phyloP scores from a whole-genome alignment of 2,113 vertebrate genomes.

The Ochotona curzoniae region DNA sequence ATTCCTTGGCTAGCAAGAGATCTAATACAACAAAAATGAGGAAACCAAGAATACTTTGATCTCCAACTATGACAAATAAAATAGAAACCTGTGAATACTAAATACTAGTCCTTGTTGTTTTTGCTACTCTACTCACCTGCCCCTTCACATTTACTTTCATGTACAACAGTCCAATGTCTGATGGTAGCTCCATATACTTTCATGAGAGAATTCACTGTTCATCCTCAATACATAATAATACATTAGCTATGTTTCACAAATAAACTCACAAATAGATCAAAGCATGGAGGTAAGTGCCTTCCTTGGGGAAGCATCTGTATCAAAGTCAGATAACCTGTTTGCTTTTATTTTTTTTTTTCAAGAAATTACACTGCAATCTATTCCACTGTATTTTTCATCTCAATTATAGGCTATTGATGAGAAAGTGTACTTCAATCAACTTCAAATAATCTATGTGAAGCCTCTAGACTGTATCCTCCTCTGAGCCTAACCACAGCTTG shows the following conservation, averaged over 20 bases:
- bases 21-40: constrained; percentile 30
- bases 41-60: constrained; percentile 1
- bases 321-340: background rate
- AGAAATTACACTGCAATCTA: constrained; percentile 13
- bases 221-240: constrained; percentile 46
- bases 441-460: constrained; percentile 6
- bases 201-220: constrained; percentile 14
- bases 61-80: constrained; percentile 20
- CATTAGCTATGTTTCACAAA: background rate
- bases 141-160: background rate
- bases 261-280: background rate
- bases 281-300: background rate
- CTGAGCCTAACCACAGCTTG: background rate
- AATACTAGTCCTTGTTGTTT: constrained; percentile 20
- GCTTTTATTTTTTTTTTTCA: background rate
- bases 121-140: constrained; percentile 3
- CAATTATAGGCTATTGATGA: background rate
- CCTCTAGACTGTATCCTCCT: background rate
- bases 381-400: background rate
- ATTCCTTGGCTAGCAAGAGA: background rate
- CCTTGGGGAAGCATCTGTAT: constrained; percentile 18
- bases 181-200: background rate
- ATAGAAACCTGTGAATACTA: constrained; percentile 31
- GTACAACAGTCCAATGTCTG: background rate
- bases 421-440: constrained; percentile 18